A percentile compares a stretch with the other conserved stretches of the same genome.
phyloP scores from a whole-genome alignment of 1,140 invertebrate species.

The Tribolium madens region DNA sequence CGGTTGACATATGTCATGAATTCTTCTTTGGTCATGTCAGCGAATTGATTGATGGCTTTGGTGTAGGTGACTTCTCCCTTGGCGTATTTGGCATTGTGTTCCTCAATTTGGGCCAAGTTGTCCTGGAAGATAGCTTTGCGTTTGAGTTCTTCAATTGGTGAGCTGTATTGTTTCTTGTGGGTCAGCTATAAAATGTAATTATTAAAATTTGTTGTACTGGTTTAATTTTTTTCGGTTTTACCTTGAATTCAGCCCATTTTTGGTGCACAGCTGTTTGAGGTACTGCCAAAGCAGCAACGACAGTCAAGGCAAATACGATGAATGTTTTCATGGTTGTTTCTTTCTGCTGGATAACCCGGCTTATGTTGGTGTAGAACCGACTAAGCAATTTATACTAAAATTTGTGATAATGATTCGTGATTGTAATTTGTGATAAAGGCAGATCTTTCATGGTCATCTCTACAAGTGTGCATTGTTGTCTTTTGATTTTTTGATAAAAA shows the following conservation, averaged over 20 bases:
- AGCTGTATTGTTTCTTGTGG: neutral
- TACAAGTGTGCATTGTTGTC: no score
- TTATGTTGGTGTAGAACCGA: no score
- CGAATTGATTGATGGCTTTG: slow-evolving; percentile 82
- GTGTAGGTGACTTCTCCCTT: slow-evolving; percentile 75
- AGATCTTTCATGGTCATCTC: no score
- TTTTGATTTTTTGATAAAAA: no score
- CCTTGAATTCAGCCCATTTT: neutral
- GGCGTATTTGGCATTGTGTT: slow-evolving; percentile 81
- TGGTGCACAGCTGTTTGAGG: neutral
- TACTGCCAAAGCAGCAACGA: neutral
- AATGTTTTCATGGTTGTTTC: neutral
- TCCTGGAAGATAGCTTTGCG: slow-evolving; percentile 88
- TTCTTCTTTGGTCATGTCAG: slow-evolving; percentile 87
- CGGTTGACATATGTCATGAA: slow-evolving; percentile 76
- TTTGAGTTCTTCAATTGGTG: slow-evolving; percentile 76
- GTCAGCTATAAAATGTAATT: neutral
- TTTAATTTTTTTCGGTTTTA: neutral
- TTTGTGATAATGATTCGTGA: neutral
- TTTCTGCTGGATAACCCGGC: no score
- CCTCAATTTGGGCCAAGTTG: slow-evolving; percentile 84
- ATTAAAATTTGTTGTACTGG: neutral
- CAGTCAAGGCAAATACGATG: neutral
- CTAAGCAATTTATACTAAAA: neutral
- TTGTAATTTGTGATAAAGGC: neutral